phyloP scores from a whole-genome alignment of 2,888 invertebrate species.

The Ditylenchus weischeri region DNA sequence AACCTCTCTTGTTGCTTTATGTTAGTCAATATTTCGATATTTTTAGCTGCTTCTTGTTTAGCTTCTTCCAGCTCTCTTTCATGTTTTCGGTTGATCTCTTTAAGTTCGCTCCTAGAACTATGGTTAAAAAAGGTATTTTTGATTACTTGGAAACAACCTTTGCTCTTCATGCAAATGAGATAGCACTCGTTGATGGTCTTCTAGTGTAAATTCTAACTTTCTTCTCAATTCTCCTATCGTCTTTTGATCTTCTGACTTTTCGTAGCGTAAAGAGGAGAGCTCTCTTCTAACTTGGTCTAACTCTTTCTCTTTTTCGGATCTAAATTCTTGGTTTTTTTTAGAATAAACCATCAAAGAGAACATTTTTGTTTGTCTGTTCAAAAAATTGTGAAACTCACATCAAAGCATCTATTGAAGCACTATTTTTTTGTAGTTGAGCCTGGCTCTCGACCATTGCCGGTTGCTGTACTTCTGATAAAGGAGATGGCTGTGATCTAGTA shows the following conservation, averaged over 20 bases:
- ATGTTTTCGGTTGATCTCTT: conserved; percentile 16
- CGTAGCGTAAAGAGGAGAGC: conserved; percentile 36
- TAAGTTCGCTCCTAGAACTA: conserved; percentile 18
- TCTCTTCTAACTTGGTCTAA: conserved; percentile 29
- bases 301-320: conserved; percentile 21
- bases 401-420: not conserved
- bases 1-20: conserved; percentile 24
- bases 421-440: not conserved
- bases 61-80: conserved; percentile 29
- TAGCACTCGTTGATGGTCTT: conserved; percentile 38
- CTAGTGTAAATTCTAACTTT: conserved; percentile 36
- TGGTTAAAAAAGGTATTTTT: not conserved
- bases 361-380: no score
- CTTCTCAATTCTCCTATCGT: conserved; percentile 44
- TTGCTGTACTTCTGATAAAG: not conserved
- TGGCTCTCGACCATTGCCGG: not conserved
- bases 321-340: not conserved
- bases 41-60: conserved; percentile 18
- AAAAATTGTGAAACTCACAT: not conserved
- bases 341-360: no score
- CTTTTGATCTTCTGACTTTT: conserved; percentile 37
- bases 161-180: conserved; percentile 28
- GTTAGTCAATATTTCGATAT: conserved; percentile 15
- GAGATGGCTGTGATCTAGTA: not conserved
- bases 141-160: not conserved